Evolutionary conservation across 2,797 vertebrate species (phyloP), one percentile per base, ranked within the genome.

Genomic region (Artibeus jamaicensis): DNA sequence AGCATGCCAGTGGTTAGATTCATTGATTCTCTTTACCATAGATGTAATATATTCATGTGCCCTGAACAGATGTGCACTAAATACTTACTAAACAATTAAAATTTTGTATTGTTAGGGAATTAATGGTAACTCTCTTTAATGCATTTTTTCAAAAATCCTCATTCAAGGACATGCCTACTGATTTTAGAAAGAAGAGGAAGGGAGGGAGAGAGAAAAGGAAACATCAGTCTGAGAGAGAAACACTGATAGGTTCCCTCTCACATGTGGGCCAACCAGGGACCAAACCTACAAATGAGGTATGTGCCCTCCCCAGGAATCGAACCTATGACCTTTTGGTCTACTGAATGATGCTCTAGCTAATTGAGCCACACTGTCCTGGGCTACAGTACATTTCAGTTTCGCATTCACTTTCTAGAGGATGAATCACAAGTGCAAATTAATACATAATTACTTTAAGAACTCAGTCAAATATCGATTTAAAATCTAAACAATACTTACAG

Each of bases 31-130:
- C 53, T 79, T 85, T 78, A 71, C n/a, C 24, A 70, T 22, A 91
- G 32, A 92, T 9, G 19, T 8, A 50, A 42, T 34, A 57, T 24
- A 78, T 4, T 48, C 18, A 86, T 46, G 70, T 89, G 1, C 42
- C 18, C 34, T 70, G 83, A 85, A 48, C 12, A 88, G 19, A 11
- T 91, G 9, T 12, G 93, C 93, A 96, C 96, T 95, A 97, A 97
- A 88, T 70, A 85, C 0, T 42, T 62, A 46, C 14, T 8, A 50
- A 50, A 74, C 34, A 76, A 50, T 68, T 79, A 77, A 77, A 39
- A 37, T 74, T 76, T 42, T 68, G 14, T 62, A 34, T 48, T 57
- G 86, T 93, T 46, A 86, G 29, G 77, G 18, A 15, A 19, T 0
- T 79, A 89, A 48, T 53, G 50, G 10, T 96, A 37, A 9, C 18